A percentile compares a stretch with the other conserved stretches of the same genome.
phyloP scores from a whole-genome alignment of 2,888 invertebrate genomes.

The Creontiades dilutus region DNA sequence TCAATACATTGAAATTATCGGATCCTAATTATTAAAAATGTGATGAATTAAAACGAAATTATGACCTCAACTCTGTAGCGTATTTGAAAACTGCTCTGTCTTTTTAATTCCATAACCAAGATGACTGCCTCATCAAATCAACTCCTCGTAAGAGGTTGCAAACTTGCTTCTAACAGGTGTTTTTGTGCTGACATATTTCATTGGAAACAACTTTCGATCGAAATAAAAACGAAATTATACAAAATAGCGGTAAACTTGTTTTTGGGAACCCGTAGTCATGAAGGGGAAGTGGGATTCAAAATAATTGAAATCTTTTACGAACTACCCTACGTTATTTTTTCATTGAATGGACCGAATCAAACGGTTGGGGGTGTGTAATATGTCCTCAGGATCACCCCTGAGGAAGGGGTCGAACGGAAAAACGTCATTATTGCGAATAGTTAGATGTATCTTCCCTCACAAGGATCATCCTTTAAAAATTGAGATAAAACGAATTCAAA shows the following conservation, averaged over 20 bases:
- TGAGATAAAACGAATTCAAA: constrained; percentile 15
- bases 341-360: no score
- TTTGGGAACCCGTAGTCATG: no score
- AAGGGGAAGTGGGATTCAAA: no score
- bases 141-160: not conserved
- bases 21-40: constrained; percentile 40
- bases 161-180: not conserved
- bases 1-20: constrained; percentile 57
- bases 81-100: not conserved
- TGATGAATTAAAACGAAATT: constrained; percentile 9
- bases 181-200: not conserved
- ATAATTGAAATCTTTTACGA: no score
- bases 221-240: no score
- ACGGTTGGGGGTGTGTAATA: no score
- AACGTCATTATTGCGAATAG: not conserved
- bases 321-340: no score
- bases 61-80: not conserved
- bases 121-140: not conserved
- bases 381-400: no score
- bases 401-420: not conserved
- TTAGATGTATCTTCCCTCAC: not conserved
- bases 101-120: not conserved
- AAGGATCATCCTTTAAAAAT: not conserved
- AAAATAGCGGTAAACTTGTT: no score
- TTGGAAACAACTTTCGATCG: no score